Percentiles rank a stretch among this genome's conserved stretches.
Conservation (phyloP, 2,797 vertebrate genomes). For the Pelobates cultripes region DNA sequence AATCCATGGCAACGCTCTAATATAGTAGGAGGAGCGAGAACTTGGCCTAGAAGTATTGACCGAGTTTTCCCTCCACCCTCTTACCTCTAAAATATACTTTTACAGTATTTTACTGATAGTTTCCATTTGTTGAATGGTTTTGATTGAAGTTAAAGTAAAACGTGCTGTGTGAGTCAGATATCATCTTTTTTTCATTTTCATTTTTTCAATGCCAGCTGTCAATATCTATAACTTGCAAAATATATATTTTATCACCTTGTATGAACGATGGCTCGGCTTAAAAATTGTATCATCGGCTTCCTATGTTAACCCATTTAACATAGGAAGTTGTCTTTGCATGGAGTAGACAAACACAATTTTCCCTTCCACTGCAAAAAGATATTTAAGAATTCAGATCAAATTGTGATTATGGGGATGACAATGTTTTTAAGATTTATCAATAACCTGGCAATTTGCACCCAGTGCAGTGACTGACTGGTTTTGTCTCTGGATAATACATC, state of each 20-base stretch:
- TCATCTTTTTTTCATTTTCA: neutral
- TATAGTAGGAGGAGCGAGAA: too few relatives aligned
- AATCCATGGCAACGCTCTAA: too few relatives aligned
- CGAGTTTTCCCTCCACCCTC: too few relatives aligned
- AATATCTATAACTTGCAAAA: constrained; percentile 22
- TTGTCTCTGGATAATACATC: neutral
- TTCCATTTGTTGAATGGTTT: too few relatives aligned
- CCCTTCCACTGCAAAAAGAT: constrained; percentile 8
- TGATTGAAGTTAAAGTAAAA: constrained; percentile 17
- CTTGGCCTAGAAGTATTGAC: too few relatives aligned
- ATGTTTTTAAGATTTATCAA: neutral
- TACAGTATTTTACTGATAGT: too few relatives aligned
- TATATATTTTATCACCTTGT: constrained; percentile 23
- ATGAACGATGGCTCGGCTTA: constrained; percentile 40
- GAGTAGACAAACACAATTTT: constrained; percentile 18
- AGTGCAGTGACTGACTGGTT: neutral
- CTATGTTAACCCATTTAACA: constrained; percentile 17
- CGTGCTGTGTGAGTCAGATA: constrained; percentile 19
- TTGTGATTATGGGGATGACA: neutral
- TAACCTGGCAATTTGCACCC: neutral
- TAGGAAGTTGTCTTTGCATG: constrained; percentile 15
- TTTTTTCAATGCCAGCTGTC: too few relatives aligned
- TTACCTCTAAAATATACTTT: too few relatives aligned
- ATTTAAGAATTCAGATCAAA: constrained; percentile 2
- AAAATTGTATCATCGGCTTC: constrained; percentile 22